phyloP scores from a whole-genome alignment of 2,113 vertebrate genomes.

The Emydocephalus ijimae region DNA sequence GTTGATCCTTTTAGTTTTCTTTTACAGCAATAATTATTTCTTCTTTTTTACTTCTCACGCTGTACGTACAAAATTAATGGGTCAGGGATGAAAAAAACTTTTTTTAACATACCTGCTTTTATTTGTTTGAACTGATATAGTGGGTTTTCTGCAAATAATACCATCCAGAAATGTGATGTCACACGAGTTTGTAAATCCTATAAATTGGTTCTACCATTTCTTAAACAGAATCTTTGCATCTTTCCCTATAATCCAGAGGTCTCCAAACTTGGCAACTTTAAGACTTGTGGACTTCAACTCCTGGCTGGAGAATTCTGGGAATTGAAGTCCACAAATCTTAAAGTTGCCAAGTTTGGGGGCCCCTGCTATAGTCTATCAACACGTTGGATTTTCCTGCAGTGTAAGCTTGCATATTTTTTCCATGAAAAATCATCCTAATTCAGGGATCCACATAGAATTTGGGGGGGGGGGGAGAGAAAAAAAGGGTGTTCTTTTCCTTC shows the following conservation, averaged over 20 bases:
- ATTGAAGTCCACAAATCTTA: too few relatives aligned
- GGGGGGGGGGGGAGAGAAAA: too few relatives aligned
- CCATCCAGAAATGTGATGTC: background rate
- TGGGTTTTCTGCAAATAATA: background rate
- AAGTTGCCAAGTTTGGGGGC: too few relatives aligned
- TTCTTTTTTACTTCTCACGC: too few relatives aligned
- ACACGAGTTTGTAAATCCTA: background rate
- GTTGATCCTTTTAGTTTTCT: too few relatives aligned
- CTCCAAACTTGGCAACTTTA: too few relatives aligned
- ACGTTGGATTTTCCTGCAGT: background rate
- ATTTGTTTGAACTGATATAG: background rate
- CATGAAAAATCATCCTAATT: background rate
- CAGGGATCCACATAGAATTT: background rate
- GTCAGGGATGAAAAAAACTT: background rate
- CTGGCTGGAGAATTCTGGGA: too few relatives aligned
- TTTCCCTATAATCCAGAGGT: background rate
- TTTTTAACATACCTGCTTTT: background rate
- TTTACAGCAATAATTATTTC: too few relatives aligned
- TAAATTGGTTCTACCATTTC: background rate
- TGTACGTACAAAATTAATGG: background rate
- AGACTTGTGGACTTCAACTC: too few relatives aligned
- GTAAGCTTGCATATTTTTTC: background rate
- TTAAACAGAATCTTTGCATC: background rate
- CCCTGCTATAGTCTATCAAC: background rate
- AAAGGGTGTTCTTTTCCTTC: background rate